Evolutionary conservation across 1,140 invertebrate species (phyloP).

Genomic region (Danaus plexippus): DNA sequence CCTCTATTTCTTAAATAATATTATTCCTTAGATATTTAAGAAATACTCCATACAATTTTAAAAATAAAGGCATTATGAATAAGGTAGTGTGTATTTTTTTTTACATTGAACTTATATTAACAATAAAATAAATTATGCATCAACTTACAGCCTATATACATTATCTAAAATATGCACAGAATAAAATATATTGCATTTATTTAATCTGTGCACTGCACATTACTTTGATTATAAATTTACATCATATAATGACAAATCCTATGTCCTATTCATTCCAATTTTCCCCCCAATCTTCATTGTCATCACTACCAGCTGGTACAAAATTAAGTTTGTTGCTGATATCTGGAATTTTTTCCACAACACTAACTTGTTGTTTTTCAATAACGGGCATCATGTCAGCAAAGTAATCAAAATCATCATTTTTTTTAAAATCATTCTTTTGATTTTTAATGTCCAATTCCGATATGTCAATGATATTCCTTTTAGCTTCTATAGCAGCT

Average conservation of each 20-base stretch:
- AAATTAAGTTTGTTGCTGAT: conserved; percentile 64
- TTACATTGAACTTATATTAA: conserved; percentile 6
- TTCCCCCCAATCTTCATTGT: conserved; percentile 62
- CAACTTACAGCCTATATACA: background rate
- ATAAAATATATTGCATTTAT: too few species aligned
- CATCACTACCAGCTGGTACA: conserved; percentile 52
- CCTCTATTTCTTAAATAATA: conserved; percentile 13
- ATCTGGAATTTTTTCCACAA: conserved; percentile 22
- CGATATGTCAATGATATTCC: conserved; percentile 75
- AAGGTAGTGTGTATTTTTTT: too few species aligned
- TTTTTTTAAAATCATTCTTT: conserved; percentile 61
- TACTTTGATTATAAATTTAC: too few species aligned
- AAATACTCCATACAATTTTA: conserved; percentile 11
- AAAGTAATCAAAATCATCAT: conserved; percentile 82
- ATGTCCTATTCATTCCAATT: conserved; percentile 49
- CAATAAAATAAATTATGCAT: conserved; percentile 3
- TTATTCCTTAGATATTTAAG: conserved; percentile 13
- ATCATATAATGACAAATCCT: background rate
- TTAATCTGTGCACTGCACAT: too few species aligned
- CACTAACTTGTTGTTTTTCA: conserved; percentile 71
- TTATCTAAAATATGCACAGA: too few species aligned
- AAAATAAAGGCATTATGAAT: conserved; percentile 10
- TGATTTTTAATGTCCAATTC: conserved; percentile 84
- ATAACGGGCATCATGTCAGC: conserved; percentile 89
- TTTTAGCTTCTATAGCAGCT: conserved; percentile 59